A percentile compares a stretch with the other conserved stretches of the same genome.
These are phyloP conservation scores for Andrena hattorfiana DNA, from an alignment of 2,888 invertebrate genomes.

Conservation along the genomic window DNA sequence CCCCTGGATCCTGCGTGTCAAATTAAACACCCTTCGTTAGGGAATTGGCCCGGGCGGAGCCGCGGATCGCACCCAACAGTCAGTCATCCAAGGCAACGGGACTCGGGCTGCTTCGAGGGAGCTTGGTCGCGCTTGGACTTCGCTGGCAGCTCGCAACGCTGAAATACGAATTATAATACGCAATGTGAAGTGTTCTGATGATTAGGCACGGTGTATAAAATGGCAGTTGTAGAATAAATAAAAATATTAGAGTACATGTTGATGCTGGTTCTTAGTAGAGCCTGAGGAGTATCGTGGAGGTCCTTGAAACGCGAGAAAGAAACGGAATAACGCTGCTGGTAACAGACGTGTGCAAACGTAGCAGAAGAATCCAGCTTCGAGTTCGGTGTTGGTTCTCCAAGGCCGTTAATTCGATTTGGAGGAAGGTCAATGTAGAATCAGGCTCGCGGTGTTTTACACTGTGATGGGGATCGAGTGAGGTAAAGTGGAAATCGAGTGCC, in stretches of 20 bases:
- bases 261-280: neutral
- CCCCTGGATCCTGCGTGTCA: conserved; percentile 64
- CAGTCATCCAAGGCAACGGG: conserved; percentile 37
- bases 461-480: no score
- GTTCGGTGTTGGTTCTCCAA: no score
- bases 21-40: conserved; percentile 76
- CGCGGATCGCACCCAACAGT: conserved; percentile 46
- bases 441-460: no score
- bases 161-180: neutral
- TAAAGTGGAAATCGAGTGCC: no score
- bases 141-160: neutral
- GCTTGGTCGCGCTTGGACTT: neutral
- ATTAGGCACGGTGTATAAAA: neutral
- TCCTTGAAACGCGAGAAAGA: neutral
- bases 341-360: no score
- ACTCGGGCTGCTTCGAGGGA: conserved; percentile 13
- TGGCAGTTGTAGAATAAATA: neutral
- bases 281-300: neutral
- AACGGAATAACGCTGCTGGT: no score
- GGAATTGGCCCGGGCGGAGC: conserved; percentile 56
- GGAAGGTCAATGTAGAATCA: no score
- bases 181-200: neutral
- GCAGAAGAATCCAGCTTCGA: no score
- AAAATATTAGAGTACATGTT: no score
- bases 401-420: no score